Percentiles rank a stretch among this genome's conserved stretches.
Conservation (phyloP, 2,113 vertebrate species). For the Mobula hypostoma region DNA sequence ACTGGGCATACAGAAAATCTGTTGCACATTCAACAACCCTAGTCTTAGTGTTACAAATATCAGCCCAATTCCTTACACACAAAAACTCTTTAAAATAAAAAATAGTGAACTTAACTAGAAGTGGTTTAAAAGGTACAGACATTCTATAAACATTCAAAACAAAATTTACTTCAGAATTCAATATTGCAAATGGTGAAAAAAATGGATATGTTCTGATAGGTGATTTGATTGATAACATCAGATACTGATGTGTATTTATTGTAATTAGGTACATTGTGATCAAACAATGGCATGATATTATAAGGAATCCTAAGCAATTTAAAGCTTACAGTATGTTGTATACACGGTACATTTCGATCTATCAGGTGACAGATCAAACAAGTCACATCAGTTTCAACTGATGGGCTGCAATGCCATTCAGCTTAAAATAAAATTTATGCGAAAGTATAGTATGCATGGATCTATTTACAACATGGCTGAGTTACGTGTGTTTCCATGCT, state of each 20-base stretch:
- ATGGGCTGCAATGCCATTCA: neutral
- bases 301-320: neutral
- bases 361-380: neutral
- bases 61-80: too few species aligned
- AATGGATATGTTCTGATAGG: neutral
- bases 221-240: neutral
- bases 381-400: neutral
- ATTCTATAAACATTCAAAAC: too few species aligned
- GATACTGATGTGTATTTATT: neutral
- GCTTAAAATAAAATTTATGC: neutral
- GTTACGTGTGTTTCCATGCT: too few species aligned
- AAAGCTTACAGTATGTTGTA: neutral
- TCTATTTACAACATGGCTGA: neutral
- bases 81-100: too few species aligned
- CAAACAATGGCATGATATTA: neutral
- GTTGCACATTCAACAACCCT: neutral
- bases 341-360: neutral
- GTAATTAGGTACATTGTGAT: neutral
- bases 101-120: too few species aligned
- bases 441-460: neutral
- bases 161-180: too few species aligned
- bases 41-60: neutral
- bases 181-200: too few species aligned
- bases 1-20: neutral
- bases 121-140: too few species aligned